Conservation (phyloP, 2,888 invertebrate species). For the Ashinkailepas kermadecensis region DNA sequence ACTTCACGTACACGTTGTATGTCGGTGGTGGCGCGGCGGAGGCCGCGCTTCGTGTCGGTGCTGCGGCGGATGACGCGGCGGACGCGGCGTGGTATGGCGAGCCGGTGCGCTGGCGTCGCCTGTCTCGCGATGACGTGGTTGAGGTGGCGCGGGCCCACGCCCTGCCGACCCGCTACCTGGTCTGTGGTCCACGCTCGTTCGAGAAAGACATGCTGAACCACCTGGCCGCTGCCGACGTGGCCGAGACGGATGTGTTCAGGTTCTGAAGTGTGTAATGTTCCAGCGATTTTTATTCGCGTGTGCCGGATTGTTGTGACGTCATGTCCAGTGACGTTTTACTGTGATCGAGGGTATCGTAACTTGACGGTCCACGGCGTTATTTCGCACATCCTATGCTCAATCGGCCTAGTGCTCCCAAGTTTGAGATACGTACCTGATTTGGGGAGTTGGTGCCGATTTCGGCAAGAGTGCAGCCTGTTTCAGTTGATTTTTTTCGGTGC, state of each 20-base stretch:
- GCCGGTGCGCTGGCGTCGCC: conserved; percentile 44
- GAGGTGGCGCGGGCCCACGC: conserved; percentile 40
- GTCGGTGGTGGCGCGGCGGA: background rate
- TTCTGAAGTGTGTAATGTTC: background rate
- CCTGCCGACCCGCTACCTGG: conserved; percentile 46
- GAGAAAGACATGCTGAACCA: conserved; percentile 45
- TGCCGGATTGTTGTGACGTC: too few relatives aligned
- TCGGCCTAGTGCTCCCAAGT: too few relatives aligned
- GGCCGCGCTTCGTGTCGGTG: too few relatives aligned
- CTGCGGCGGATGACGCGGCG: conserved; percentile 30
- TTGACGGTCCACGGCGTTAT: too few relatives aligned
- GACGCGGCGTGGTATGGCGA: conserved; percentile 48
- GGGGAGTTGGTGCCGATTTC: too few relatives aligned
- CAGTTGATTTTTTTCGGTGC: too few relatives aligned
- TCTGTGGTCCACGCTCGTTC: conserved; percentile 57
- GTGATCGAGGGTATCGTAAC: too few relatives aligned
- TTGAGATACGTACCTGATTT: too few relatives aligned
- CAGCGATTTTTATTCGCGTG: too few relatives aligned
- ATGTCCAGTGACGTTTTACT: too few relatives aligned
- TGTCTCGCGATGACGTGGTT: conserved; percentile 42
- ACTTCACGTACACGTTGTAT: conserved; percentile 48
- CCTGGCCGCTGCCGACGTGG: background rate
- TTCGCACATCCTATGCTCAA: too few relatives aligned
- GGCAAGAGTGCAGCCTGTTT: too few relatives aligned
- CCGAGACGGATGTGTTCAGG: background rate